Percentiles rank a stretch among this genome's conserved stretches.
Conservation (phyloP, 2,113 vertebrate species). For the Caretta caretta region DNA sequence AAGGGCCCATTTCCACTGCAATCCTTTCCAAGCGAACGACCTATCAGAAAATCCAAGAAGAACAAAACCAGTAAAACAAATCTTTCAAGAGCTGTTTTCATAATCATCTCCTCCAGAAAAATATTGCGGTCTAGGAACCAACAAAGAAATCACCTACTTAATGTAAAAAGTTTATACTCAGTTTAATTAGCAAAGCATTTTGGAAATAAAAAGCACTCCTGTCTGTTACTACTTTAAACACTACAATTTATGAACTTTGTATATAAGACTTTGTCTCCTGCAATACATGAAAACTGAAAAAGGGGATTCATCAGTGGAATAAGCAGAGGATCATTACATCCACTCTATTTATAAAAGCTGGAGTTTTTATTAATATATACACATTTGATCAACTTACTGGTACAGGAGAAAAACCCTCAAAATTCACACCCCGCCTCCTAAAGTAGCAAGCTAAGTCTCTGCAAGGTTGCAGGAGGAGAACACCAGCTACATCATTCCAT, state of each 20-base stretch:
- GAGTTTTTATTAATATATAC: background rate
- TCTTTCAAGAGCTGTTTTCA: background rate
- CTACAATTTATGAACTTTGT: background rate
- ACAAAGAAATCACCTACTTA: background rate
- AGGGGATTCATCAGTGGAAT: fast-evolving
- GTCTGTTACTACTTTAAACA: background rate
- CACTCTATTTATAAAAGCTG: background rate
- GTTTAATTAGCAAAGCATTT: background rate
- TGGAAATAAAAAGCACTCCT: background rate
- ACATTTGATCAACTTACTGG: background rate
- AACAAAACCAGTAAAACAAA: background rate
- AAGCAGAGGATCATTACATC: background rate
- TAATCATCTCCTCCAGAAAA: background rate
- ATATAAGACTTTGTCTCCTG: background rate
- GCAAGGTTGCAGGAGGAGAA: background rate
- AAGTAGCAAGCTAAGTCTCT: background rate
- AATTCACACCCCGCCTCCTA: background rate
- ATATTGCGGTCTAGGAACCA: background rate
- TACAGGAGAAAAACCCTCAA: background rate
- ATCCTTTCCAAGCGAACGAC: constrained; percentile 86
- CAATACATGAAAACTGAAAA: background rate
- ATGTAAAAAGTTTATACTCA: background rate
- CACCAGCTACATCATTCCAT: background rate
- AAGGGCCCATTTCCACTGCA: constrained; percentile 74
- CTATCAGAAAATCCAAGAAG: constrained; percentile 67